Percentiles rank a stretch among this genome's conserved stretches.
phyloP scores from a whole-genome alignment of 1,140 invertebrate species.

The Lepidurus arcticus region DNA sequence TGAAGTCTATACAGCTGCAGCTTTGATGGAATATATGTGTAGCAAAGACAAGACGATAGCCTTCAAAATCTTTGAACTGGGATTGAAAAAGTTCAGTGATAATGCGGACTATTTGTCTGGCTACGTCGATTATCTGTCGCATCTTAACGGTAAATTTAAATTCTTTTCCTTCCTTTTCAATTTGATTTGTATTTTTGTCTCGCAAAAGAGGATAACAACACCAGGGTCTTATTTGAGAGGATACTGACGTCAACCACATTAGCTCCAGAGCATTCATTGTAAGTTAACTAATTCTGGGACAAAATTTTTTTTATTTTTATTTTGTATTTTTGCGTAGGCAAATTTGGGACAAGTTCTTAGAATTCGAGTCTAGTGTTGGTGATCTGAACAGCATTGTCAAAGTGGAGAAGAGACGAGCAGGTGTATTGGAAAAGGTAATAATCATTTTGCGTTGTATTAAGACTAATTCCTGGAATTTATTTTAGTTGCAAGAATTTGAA shows the following conservation, averaged over 20 bases:
- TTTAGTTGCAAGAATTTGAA: conserved; percentile 88
- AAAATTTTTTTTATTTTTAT: conserved; percentile 32
- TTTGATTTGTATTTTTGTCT: conserved; percentile 26
- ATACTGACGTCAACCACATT: conserved; percentile 90
- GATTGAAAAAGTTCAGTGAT: conserved; percentile 91
- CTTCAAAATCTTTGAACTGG: conserved; percentile 95
- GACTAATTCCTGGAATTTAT: conserved; percentile 31
- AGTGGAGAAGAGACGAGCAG: conserved; percentile 87
- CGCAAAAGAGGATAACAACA: conserved; percentile 94
- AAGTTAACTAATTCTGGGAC: conserved; percentile 46
- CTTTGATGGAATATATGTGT: conserved; percentile 98
- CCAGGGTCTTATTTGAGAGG: conserved; percentile 92
- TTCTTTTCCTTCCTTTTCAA: background rate
- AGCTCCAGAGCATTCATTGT: conserved; percentile 85
- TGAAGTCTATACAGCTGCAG: conserved; percentile 93
- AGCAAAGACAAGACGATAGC: conserved; percentile 98
- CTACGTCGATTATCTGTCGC: conserved; percentile 95
- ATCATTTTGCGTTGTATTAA: conserved; percentile 7
- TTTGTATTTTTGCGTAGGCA: conserved; percentile 54
- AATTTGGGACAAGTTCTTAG: conserved; percentile 96
- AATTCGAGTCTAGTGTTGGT: conserved; percentile 98
- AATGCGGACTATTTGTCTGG: conserved; percentile 90
- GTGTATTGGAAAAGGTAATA: conserved; percentile 79
- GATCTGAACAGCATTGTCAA: conserved; percentile 97
- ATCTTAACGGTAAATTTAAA: conserved; percentile 77